Evolutionary conservation across 1,140 invertebrate genomes (phyloP).

Genomic region (Aricia agestis): DNA sequence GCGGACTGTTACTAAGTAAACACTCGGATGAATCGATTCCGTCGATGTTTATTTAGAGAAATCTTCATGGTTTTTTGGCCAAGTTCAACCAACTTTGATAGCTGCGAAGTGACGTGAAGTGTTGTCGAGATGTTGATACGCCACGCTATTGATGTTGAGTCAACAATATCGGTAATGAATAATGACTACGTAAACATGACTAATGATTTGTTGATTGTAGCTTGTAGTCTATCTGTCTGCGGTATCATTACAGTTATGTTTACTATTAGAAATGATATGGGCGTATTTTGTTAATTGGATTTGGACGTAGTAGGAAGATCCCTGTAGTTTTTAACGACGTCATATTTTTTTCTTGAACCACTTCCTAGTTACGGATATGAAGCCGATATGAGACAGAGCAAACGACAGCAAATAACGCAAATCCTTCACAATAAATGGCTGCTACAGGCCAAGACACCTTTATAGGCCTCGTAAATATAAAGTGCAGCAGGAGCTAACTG

Average conservation of each 20-base stretch:
- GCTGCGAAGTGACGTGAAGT: constrained; percentile 48
- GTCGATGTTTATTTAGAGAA: constrained; percentile 68
- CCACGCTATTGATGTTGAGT: constrained; percentile 32
- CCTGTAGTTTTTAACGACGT: too few species aligned
- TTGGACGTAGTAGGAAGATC: too few species aligned
- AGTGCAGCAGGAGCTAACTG: not conserved
- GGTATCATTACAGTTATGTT: not conserved
- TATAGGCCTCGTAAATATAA: not conserved
- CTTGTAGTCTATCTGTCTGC: not conserved
- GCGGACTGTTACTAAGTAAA: constrained; percentile 73
- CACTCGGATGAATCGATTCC: constrained; percentile 63
- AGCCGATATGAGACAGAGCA: too few species aligned
- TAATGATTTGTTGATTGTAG: constrained; percentile 15
- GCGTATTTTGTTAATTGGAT: too few species aligned
- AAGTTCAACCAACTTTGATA: constrained; percentile 61
- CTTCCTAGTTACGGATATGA: too few species aligned
- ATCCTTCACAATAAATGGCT: not conserved
- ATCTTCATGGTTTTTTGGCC: constrained; percentile 66
- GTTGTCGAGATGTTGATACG: constrained; percentile 42
- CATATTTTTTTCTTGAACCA: too few species aligned
- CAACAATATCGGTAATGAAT: constrained; percentile 19
- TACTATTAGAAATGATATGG: not conserved
- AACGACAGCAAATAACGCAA: not conserved
- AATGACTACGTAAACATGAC: constrained; percentile 8
- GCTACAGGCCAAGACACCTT: not conserved